Evolutionary conservation across 2,797 vertebrate genomes (phyloP).

Genomic region (Pipistrellus kuhlii): DNA sequence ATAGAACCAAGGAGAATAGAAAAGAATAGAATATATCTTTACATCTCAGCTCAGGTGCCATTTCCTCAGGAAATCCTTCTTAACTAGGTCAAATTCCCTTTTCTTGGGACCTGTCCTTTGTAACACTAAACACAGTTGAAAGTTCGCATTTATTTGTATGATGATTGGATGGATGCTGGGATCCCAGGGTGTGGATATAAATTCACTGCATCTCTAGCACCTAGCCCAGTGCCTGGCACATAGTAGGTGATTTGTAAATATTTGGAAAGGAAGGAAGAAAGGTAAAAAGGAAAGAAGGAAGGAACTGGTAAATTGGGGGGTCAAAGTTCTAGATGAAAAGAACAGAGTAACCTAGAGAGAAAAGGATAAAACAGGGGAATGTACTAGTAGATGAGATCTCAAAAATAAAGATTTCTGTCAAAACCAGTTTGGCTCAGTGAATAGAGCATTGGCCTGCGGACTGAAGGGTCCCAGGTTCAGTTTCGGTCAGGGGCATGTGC

Average conservation of each 20-base stretch:
- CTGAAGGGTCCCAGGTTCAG: too few relatives aligned
- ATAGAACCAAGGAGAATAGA: neutral
- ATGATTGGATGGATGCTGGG: neutral
- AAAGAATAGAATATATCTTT: neutral
- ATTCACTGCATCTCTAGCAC: neutral
- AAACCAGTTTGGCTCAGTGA: too few relatives aligned
- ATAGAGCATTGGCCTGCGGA: too few relatives aligned
- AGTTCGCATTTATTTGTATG: neutral
- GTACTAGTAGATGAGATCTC: neutral
- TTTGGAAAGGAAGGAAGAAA: neutral
- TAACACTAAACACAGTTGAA: neutral
- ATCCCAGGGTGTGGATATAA: neutral
- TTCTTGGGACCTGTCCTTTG: neutral
- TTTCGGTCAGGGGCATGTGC: too few relatives aligned
- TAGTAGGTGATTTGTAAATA: neutral
- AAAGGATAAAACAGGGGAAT: neutral
- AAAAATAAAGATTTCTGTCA: neutral
- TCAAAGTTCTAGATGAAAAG: neutral
- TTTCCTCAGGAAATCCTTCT: constrained; percentile 22
- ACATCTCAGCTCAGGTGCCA: neutral
- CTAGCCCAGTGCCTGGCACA: neutral
- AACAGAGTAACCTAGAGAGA: neutral
- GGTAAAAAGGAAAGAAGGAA: neutral
- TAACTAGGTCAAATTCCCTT: neutral
- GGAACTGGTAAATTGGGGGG: neutral